Conservation (phyloP, 2,797 vertebrate genomes). For the Leptoclinus maculatus region DNA sequence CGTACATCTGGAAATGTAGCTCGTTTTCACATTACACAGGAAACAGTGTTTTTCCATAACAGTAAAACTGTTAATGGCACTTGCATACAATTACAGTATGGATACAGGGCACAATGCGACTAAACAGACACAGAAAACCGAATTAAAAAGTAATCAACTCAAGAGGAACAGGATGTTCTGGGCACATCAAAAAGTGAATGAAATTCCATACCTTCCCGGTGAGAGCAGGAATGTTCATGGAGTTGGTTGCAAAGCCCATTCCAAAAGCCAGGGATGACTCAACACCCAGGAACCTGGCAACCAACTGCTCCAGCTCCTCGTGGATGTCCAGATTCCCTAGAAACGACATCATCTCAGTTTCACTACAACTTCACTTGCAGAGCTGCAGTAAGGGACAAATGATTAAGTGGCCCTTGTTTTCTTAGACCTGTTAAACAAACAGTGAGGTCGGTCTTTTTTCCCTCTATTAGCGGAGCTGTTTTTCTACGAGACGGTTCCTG, state of each 20-base stretch:
- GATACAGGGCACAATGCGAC: background rate
- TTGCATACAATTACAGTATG: background rate
- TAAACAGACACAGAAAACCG: background rate
- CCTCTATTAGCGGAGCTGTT: background rate
- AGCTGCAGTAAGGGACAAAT: background rate
- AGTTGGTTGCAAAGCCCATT: slow-evolving; percentile 99
- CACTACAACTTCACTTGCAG: background rate
- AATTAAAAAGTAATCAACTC: background rate
- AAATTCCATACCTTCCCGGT: slow-evolving; percentile 89
- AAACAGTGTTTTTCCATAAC: slow-evolving; percentile 33
- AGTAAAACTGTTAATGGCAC: slow-evolving; percentile 1
- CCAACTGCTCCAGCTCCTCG: slow-evolving; percentile 91
- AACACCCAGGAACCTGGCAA: slow-evolving; percentile 93
- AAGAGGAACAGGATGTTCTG: background rate
- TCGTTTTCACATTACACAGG: slow-evolving; percentile 54
- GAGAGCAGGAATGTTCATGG: slow-evolving; percentile 98
- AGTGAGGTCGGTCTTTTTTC: background rate
- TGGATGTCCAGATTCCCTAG: slow-evolving; percentile 96
- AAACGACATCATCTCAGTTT: slow-evolving; percentile 19
- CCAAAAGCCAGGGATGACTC: slow-evolving; percentile 95
- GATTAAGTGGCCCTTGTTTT: background rate
- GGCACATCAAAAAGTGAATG: slow-evolving; percentile 7
- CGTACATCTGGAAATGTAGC: slow-evolving; percentile 6
- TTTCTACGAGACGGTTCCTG: background rate
- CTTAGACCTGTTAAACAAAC: background rate